Base-by-base conservation (phyloP, 2,888 invertebrate genomes). In the Gortyna flavago region DNA sequence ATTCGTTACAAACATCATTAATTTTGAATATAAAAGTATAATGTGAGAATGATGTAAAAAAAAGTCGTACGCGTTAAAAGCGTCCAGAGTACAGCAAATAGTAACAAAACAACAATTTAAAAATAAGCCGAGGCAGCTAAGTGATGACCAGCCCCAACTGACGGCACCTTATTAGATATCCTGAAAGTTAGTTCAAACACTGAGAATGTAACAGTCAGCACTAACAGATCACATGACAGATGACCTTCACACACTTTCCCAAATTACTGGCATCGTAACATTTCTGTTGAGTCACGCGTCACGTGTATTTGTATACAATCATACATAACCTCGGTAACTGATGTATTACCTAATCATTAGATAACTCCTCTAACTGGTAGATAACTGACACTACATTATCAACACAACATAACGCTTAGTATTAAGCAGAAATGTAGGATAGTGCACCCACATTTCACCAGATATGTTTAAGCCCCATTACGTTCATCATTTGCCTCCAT, bases 201-300 rank as follows among this genome's bases (percentile, higher is more conserved):
- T 57, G n/a, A 18, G 7, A 13, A 41, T 54, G 8, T 41, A 32
- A n/a, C 73, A 59, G 51, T 35, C 35, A 21, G 6, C 29, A 8
- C 35, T 13, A n/a, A 32, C 38, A 18, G 25, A 61, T 32, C 66
- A 75, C 59, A 61, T 81, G 64, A 72, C 54, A 13, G 25, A 35
- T 70, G 80, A n/a, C 71, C 68, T 9, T 78, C 62, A 78, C 84
- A 79, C 32, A 84, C 85, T 80, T 84, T 73, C 81, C 65, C 69
- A 66, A 66, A 79, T 69, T 25, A 66, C 68, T 13, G n/a, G 13
- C n/a, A 48, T 35, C 25, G n/a, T 59, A 32, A 59, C 41, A 66
- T n/a, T 72, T 54, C n/a, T 48, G 65, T 65, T 61, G 65, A 54
- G 44, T 81, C 84, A 79, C 21, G 64, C 59, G n/a, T 77, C 70